Base-by-base conservation (phyloP, 2,888 invertebrate species). In the Mythimna vitellina region DNA sequence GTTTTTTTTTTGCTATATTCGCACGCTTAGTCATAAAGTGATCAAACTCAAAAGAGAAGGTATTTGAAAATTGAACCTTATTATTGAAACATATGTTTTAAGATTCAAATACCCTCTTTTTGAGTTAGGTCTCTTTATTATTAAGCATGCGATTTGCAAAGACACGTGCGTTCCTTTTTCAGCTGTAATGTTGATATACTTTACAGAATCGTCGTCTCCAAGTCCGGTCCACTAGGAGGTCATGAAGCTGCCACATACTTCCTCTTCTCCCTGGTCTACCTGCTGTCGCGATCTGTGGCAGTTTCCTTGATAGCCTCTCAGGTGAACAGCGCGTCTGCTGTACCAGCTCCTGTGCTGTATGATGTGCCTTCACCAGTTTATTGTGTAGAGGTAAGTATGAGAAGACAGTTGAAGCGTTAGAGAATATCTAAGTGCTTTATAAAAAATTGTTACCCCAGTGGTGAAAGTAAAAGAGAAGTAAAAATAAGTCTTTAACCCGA, bases 241-340 rank as follows among this genome's bases (percentile, higher is more conserved):
- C 92, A 96, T 71, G 95, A 97, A 82, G 96, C 97, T 65, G 96
- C 96, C 0, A 84, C 96, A 3, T 98, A 98, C 89, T 97, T 97
- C 83, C 93, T 97, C 63, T 97, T 96, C 87, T 98, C 98, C 0
- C 96, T 98, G 76, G 96, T 97, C 17, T 97, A 97, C 86, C 91
- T 98, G 38, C 93, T 97, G 62, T 91, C 96, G 9, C 94, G 97
- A 65, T 97, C 97, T 0, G 91, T 97, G 0, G 96, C 97, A 0
- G 97, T 97, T 0, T 97, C 97, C 0, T 88, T 97, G 54, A 97
- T 96, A 65, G 97, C 97, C 0, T 96, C 97, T 0, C 94, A 96
- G 76, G 96, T 97, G 0, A 95, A 97, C 85, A 95, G 96, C 9
- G 97, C 97, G 7, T 97, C 97, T 8, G 89, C 92, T 46, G 93